phyloP scores from a whole-genome alignment of 1,140 invertebrate genomes.

The Eciton burchellii region DNA sequence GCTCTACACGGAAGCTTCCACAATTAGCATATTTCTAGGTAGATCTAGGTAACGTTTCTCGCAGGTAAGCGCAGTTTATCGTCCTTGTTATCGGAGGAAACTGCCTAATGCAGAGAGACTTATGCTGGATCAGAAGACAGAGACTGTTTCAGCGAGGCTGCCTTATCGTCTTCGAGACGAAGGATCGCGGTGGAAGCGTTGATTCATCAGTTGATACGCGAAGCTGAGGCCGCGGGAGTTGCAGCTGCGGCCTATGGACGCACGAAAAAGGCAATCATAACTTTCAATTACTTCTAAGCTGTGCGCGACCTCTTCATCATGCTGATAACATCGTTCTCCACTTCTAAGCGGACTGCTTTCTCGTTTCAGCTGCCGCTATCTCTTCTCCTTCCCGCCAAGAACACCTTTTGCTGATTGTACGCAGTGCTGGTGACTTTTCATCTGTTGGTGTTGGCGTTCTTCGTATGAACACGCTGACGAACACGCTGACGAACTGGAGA shows the following conservation, averaged over 20 bases:
- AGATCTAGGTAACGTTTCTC: slow-evolving; percentile 18
- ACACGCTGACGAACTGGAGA: slow-evolving; percentile 29
- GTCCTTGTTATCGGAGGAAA: neutral
- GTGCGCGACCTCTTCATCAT: slow-evolving; percentile 56
- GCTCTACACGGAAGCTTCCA: neutral
- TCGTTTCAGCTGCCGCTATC: slow-evolving; percentile 15
- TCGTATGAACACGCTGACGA: slow-evolving; percentile 2
- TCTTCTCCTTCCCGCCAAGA: slow-evolving; percentile 36
- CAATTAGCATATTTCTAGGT: neutral
- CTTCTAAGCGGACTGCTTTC: slow-evolving; percentile 1
- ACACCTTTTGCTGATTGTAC: slow-evolving; percentile 30
- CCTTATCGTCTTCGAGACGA: slow-evolving; percentile 10
- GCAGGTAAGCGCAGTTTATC: slow-evolving; percentile 33
- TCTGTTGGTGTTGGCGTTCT: neutral
- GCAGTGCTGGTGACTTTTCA: slow-evolving; percentile 58
- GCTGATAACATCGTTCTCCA: slow-evolving; percentile 68
- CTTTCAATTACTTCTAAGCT: slow-evolving; percentile 72
- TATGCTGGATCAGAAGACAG: neutral
- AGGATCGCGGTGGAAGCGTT: slow-evolving; percentile 26
- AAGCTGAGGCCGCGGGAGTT: slow-evolving; percentile 12
- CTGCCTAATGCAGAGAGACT: neutral
- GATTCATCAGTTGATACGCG: slow-evolving; percentile 19
- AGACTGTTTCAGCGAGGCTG: neutral
- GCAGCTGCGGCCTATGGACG: slow-evolving; percentile 16
- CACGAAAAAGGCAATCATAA: slow-evolving; percentile 63